Percentiles rank a stretch among this genome's conserved stretches.
phyloP scores from a whole-genome alignment of 2,113 vertebrate species.

The Leptodactylus fuscus region DNA sequence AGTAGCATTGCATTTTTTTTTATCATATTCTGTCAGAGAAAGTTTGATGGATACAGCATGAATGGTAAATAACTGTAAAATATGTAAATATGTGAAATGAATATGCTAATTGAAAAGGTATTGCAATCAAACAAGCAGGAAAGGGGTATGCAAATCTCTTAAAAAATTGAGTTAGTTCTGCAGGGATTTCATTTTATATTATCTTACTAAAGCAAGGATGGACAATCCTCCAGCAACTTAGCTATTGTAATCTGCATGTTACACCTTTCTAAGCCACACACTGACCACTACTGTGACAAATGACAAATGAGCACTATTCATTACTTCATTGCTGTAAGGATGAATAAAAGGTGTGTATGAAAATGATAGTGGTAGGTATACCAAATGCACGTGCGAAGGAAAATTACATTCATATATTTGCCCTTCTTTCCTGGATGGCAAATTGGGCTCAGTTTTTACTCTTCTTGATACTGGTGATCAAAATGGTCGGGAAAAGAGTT shows the following conservation, averaged over 20 bases:
- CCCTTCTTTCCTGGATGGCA: not conserved
- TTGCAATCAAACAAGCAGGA: slow-evolving; percentile 33
- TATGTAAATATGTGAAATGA: slow-evolving; percentile 25
- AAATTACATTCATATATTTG: not conserved
- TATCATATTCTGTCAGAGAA: not conserved
- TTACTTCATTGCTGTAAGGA: not conserved
- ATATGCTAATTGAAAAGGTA: not conserved
- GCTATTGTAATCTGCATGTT: not conserved
- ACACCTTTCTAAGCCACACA: not conserved
- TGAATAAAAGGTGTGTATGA: not conserved
- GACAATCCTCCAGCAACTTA: not conserved
- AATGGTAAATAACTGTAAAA: slow-evolving; percentile 26
- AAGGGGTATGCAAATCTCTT: not conserved
- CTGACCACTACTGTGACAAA: slow-evolving; percentile 32
- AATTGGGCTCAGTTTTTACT: too few species aligned
- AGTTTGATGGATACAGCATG: not conserved
- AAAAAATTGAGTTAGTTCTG: slow-evolving; percentile 5
- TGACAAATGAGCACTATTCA: slow-evolving; percentile 2
- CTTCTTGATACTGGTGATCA: too few species aligned
- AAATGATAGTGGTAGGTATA: not conserved
- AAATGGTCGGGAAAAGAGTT: too few species aligned
- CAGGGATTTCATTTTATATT: slow-evolving; percentile 15
- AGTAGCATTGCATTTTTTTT: slow-evolving; percentile 43
- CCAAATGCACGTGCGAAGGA: too few species aligned
- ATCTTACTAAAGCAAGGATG: not conserved